Evolutionary conservation across 1,140 invertebrate species (phyloP).

Genomic region (Caenorhabditis remanei): DNA sequence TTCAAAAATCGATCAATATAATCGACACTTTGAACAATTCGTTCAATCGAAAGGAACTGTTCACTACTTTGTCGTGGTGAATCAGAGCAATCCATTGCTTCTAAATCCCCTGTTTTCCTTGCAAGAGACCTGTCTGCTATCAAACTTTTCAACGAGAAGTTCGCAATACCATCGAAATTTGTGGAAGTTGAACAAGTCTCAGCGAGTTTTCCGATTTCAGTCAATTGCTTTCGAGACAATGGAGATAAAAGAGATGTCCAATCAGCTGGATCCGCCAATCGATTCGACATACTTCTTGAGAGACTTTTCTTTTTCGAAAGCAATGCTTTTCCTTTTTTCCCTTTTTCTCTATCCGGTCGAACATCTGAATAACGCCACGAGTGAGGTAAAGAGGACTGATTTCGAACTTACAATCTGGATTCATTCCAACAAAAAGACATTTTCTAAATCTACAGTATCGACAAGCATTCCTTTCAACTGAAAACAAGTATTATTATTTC

Average conservation of each 20-base stretch:
- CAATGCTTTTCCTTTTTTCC: slow-evolving; percentile 49
- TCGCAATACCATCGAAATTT: slow-evolving; percentile 56
- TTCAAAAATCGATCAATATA: slow-evolving; percentile 59
- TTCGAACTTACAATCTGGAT: slow-evolving; percentile 64
- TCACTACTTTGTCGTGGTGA: slow-evolving; percentile 12
- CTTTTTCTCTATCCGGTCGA: slow-evolving; percentile 59
- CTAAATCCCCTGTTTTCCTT: slow-evolving; percentile 38
- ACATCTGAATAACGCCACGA: slow-evolving; percentile 22
- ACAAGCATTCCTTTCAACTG: slow-evolving; percentile 66
- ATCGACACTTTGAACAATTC: slow-evolving; percentile 55
- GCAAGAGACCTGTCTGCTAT: slow-evolving; percentile 60
- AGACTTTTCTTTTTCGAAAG: slow-evolving; percentile 65
- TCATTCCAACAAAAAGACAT: slow-evolving; percentile 68
- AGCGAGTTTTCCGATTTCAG: slow-evolving; percentile 36
- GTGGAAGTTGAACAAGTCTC: slow-evolving; percentile 22
- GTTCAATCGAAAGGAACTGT: slow-evolving; percentile 47
- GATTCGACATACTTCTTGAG: slow-evolving; percentile 32
- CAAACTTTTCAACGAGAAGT: slow-evolving; percentile 61
- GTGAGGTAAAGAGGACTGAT: neutral
- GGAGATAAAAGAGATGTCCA: slow-evolving; percentile 32
- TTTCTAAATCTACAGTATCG: slow-evolving; percentile 67
- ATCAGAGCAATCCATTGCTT: slow-evolving; percentile 10
- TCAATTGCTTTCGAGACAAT: slow-evolving; percentile 9
- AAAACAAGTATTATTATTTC: neutral
- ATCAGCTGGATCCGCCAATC: slow-evolving; percentile 24